These are phyloP conservation scores for Hermodice carunculata DNA, from an alignment of 2,888 invertebrate species.

Conservation along the genomic window DNA sequence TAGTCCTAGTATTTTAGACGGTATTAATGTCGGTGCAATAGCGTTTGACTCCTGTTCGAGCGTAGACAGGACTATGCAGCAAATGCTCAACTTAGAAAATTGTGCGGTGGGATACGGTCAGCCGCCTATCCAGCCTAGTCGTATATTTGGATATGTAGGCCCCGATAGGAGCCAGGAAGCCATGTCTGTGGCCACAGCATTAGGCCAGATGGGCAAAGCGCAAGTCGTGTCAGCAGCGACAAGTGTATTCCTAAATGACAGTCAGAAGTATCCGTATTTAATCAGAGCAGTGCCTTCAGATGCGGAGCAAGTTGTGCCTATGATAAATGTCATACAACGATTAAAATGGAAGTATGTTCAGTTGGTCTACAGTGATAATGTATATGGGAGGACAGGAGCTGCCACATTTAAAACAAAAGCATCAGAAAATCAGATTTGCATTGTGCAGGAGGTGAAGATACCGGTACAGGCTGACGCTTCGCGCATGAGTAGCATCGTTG, in stretches of 20 bases:
- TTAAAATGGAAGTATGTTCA: slow-evolving; percentile 68
- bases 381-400: slow-evolving; percentile 47
- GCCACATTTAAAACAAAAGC: slow-evolving; percentile 45
- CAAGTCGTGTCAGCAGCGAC: slow-evolving; percentile 66
- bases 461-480: slow-evolving; percentile 5
- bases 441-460: slow-evolving; percentile 36
- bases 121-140: slow-evolving; percentile 45
- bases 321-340: slow-evolving; percentile 60
- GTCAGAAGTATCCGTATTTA: slow-evolving; percentile 48
- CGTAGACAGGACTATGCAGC: slow-evolving; percentile 46
- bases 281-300: slow-evolving; percentile 56
- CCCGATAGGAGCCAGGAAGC: slow-evolving; percentile 51
- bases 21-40: slow-evolving; percentile 51
- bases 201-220: slow-evolving; percentile 73
- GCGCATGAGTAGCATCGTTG: slow-evolving; percentile 35
- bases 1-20: neutral
- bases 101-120: slow-evolving; percentile 46
- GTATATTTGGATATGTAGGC: slow-evolving; percentile 57
- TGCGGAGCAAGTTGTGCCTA: slow-evolving; percentile 48
- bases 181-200: slow-evolving; percentile 65
- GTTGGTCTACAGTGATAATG: slow-evolving; percentile 57
- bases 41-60: slow-evolving; percentile 57
- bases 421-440: slow-evolving; percentile 52
- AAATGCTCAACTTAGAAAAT: slow-evolving; percentile 53
- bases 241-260: slow-evolving; percentile 45